Base-by-base conservation (phyloP, 1,140 invertebrate genomes). In the Drosophila santomea region DNA sequence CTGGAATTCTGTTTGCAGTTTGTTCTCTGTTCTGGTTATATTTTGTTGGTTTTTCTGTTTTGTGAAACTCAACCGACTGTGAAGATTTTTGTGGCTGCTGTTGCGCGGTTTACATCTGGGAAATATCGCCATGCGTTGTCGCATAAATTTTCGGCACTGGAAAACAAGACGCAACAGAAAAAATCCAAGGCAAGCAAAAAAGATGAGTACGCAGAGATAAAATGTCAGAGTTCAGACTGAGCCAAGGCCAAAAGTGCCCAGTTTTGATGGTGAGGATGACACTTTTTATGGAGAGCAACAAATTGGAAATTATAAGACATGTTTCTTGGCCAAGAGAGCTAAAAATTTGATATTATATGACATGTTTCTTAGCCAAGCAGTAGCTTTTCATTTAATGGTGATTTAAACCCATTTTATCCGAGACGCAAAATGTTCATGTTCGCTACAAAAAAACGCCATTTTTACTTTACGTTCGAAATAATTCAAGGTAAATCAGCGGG, bases 121-220 rank as follows among this genome's bases (percentile, higher is more conserved):
- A 58, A 77, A 68, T 61, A 55, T 69, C 51, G 56, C 66, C n/a
- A 69, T 77, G 73, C 73, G 73, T 75, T 75, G 73, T 59, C 72
- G 54, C 73, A 76, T 75, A 76, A 50, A 71, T 69, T 71, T 56
- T 68, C 20, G 63, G 35, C 59, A 17, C 67, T 55, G 63, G 45
- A 43, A 64, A 56, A 35, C 54, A 54, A 55, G 23, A 55, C 14
- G 71, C 35, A 14, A 39, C 28, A 72, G 55, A 52, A 73, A 56
- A 60, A 61, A 3, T 6, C 10, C 15, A 48, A 25, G 48, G n/a
- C 41, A 3, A 20, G 28, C 17, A 36, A 54, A 61, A 39, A 17
- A 73, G 12, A 4, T 35, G 7, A 58, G 32, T 25, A 50, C 17
- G 20, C 28, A 50, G 23, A 51, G 20, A 15, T 12, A 25, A 68